A percentile compares a stretch with the other conserved stretches of the same genome.
Conservation (phyloP, 2,113 vertebrate genomes). For the Macaca mulatta region DNA sequence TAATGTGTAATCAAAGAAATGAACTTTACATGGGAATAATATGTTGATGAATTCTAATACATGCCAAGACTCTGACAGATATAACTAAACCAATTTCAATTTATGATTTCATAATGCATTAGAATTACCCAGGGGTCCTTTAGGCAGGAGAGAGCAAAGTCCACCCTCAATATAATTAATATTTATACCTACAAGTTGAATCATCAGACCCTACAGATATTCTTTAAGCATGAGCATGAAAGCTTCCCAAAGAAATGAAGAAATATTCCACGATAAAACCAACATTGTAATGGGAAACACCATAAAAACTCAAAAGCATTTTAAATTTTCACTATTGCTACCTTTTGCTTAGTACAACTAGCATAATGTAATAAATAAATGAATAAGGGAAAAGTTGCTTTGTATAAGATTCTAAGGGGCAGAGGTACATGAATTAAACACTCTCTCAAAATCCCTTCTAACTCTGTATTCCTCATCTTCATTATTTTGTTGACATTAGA, state of each 20-base stretch:
- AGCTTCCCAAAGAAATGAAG: constrained; percentile 6
- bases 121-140: constrained; percentile 29
- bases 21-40: not conserved
- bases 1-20: constrained; percentile 3
- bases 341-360: not conserved
- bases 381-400: constrained; percentile 11
- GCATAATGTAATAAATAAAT: not conserved
- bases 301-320: constrained; percentile 27
- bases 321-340: not conserved
- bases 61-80: constrained; percentile 31
- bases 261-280: not conserved
- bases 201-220: not conserved
- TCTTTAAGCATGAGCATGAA: constrained; percentile 5
- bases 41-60: not conserved
- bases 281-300: not conserved
- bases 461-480: not conserved
- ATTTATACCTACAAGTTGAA: constrained; percentile 7
- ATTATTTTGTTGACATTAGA: constrained; percentile 21
- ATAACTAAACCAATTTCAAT: constrained; percentile 15
- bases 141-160: not conserved
- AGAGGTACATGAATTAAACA: not conserved
- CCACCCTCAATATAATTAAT: constrained; percentile 44
- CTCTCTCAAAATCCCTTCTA: not conserved
- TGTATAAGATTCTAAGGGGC: constrained; percentile 25
- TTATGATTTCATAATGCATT: constrained; percentile 19